Conservation (phyloP, 2,113 vertebrate genomes). For the Orthonyx spaldingii region DNA sequence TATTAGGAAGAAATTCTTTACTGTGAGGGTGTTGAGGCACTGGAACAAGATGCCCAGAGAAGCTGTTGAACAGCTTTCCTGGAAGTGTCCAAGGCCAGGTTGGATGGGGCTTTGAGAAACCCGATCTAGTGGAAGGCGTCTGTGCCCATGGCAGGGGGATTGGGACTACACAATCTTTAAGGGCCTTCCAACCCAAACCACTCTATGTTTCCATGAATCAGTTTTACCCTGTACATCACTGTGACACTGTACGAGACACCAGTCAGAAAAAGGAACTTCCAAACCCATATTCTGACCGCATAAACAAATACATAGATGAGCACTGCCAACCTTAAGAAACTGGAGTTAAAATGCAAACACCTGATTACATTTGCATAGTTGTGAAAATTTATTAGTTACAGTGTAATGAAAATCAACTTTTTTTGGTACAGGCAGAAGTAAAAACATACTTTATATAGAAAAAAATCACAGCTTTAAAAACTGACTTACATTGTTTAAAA, state of each 20-base stretch:
- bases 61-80: not conserved
- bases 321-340: not conserved
- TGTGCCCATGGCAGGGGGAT: not conserved
- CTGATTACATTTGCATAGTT: slow-evolving; percentile 38
- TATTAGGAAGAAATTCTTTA: not conserved
- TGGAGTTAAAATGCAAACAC: not conserved
- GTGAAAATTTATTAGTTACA: slow-evolving; percentile 68
- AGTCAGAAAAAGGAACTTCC: not conserved
- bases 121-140: not conserved
- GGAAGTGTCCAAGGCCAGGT: not conserved
- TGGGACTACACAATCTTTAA: not conserved
- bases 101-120: not conserved
- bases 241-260: not conserved
- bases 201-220: not conserved
- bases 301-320: not conserved
- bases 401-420: slow-evolving; percentile 36
- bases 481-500: slow-evolving; percentile 52
- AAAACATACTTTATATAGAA: slow-evolving; percentile 52
- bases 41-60: not conserved
- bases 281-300: not conserved
- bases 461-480: slow-evolving; percentile 61
- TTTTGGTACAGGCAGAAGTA: slow-evolving; percentile 59
- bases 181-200: not conserved
- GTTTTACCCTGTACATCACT: not conserved
- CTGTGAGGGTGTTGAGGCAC: not conserved